Conservation (phyloP, 2,113 vertebrate genomes). For the Ammospiza caudacuta region DNA sequence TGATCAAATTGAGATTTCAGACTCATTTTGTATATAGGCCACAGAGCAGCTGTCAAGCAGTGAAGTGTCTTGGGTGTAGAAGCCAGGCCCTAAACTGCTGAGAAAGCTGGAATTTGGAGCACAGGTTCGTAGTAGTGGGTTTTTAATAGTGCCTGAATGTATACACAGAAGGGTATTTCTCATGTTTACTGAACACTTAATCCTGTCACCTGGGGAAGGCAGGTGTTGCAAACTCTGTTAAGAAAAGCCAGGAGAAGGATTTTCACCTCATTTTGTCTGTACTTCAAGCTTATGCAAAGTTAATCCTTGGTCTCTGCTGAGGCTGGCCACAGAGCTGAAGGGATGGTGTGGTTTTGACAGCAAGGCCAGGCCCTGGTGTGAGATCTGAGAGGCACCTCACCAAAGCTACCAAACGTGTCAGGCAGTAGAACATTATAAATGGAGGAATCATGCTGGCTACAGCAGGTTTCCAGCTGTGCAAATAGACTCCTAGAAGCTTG, state of each 20-base stretch:
- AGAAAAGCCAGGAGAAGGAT: conserved; percentile 6
- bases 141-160: not conserved
- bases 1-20: not conserved
- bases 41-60: not conserved
- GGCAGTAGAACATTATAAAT: not conserved
- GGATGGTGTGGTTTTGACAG: not conserved
- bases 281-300: not conserved
- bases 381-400: conserved; percentile 1
- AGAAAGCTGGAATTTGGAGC: not conserved
- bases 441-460: not conserved
- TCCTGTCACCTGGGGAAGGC: not conserved
- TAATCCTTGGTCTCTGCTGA: conserved; percentile 21
- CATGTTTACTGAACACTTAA: not conserved
- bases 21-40: not conserved
- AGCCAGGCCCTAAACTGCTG: not conserved
- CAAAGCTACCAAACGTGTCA: conserved; percentile 12
- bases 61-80: not conserved
- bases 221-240: conserved; percentile 17
- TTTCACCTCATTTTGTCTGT: conserved; percentile 21
- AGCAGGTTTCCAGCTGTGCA: conserved; percentile 49
- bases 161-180: not conserved
- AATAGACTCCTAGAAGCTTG: conserved; percentile 6
- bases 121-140: not conserved
- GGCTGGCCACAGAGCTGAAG: not conserved
- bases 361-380: not conserved